Base-by-base conservation (phyloP, 2,888 invertebrate species). In the Anticlea derivata region DNA sequence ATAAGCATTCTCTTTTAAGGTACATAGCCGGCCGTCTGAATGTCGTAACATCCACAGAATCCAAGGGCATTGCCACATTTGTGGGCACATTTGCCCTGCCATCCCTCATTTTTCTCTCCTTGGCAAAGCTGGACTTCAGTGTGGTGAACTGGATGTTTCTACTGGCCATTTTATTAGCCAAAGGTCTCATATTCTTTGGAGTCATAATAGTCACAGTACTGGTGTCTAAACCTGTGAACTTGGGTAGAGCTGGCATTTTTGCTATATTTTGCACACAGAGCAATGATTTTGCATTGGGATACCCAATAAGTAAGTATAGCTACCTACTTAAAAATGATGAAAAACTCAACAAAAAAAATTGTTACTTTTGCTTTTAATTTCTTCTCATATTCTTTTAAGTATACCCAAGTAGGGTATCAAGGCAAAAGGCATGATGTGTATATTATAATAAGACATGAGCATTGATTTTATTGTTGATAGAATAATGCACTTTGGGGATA, bases 231-330 rank as follows among this genome's bases (percentile, higher is more conserved):
- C 97, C 97, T 4, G 77, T 95, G 10, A 95, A 97, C 82, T 92
- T 95, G 60, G 96, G 96, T 2, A 93, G 95, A 70, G 96, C 97
- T 33, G 98, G 98, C 7, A 92, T 99, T 50, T 96, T 96, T 92
- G 97, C 96, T 10, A 98, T 99, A 71, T 98, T 98, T 81, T 96
- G 96, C 66, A 98, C 98, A 0, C 98, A 98, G 79, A 98, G 98
- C 78, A 99, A 99, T 92, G 99, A 99, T 84, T 98, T 99, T 89
- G 98, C 99, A 11, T 93, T 99, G 65, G 98, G 98, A 55, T 98
- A 95, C 86, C 98, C 99, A 4, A 97, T 98, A 66, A 95, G 98
- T 97, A 91, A 93, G 89, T 86, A 50, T 17, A 3, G 17, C n/a
- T 17, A 17, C 17, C 17, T 17, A 17, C 17, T 17, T 17, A 17